phyloP scores from a whole-genome alignment of 2,797 vertebrate genomes.

The Myotis planiceps region DNA sequence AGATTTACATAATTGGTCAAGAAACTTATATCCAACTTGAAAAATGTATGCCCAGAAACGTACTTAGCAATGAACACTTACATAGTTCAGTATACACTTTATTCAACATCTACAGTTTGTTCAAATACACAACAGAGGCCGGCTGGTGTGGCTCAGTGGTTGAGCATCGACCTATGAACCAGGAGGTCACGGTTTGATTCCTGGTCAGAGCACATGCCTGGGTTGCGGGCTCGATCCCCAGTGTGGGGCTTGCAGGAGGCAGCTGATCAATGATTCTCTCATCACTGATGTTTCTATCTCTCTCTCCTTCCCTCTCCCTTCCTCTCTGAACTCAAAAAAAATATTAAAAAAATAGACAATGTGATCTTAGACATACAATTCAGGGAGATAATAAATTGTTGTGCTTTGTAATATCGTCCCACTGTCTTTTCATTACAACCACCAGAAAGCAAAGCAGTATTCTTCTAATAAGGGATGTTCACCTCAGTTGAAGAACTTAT shows the following conservation, averaged over 20 bases:
- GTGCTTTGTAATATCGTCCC: neutral
- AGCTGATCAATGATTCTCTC: no score
- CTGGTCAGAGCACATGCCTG: no score
- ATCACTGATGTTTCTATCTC: no score
- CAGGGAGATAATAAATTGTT: neutral
- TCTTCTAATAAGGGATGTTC: conserved; percentile 26
- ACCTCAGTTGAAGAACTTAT: neutral
- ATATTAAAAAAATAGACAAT: neutral
- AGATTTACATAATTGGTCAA: neutral
- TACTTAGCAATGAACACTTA: neutral
- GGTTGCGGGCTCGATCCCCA: no score
- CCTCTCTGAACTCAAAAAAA: no score
- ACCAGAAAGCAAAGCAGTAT: conserved; percentile 12
- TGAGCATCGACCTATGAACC: no score
- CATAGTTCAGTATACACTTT: neutral
- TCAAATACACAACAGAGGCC: neutral
- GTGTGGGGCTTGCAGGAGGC: no score
- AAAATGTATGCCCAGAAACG: neutral
- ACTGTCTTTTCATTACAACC: conserved; percentile 36
- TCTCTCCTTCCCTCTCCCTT: no score
- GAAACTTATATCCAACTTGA: neutral
- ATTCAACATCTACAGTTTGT: neutral
- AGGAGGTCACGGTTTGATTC: no score
- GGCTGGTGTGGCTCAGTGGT: no score
- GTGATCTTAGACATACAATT: neutral